Percentiles rank a stretch among this genome's conserved stretches.
phyloP scores from a whole-genome alignment of 2,888 invertebrate species.

The Thalpophila matura region DNA sequence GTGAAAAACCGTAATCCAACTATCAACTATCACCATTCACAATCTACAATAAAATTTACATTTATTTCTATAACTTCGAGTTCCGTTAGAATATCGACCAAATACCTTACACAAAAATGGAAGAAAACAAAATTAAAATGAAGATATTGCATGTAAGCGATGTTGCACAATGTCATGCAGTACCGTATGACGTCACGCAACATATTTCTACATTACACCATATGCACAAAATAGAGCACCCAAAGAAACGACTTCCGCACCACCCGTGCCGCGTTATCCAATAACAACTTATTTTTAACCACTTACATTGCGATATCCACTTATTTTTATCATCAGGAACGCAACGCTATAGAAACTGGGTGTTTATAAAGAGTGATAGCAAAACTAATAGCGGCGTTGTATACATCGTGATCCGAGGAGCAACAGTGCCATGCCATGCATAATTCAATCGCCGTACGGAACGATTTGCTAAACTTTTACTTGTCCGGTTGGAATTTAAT shows the following conservation, averaged over 20 bases:
- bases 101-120: background rate
- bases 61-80: conserved; percentile 24
- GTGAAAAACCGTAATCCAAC: conserved; percentile 20
- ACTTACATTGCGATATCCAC: conserved; percentile 60
- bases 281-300: conserved; percentile 58
- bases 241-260: conserved; percentile 42
- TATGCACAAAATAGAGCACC: conserved; percentile 38
- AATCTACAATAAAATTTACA: conserved; percentile 43
- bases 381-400: conserved; percentile 61
- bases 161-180: background rate
- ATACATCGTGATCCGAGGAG: conserved; percentile 78
- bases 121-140: background rate
- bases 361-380: conserved; percentile 57
- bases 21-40: conserved; percentile 27
- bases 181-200: background rate
- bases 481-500: conserved; percentile 68
- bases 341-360: conserved; percentile 56
- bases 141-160: background rate
- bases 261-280: conserved; percentile 35
- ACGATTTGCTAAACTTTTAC: conserved; percentile 78
- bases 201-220: conserved; percentile 5
- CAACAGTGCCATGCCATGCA: conserved; percentile 79
- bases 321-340: conserved; percentile 66
- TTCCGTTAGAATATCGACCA: conserved; percentile 26
- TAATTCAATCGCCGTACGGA: conserved; percentile 78